Evolutionary conservation across 2,888 invertebrate species (phyloP).

Genomic region (Platypus cylindrus): DNA sequence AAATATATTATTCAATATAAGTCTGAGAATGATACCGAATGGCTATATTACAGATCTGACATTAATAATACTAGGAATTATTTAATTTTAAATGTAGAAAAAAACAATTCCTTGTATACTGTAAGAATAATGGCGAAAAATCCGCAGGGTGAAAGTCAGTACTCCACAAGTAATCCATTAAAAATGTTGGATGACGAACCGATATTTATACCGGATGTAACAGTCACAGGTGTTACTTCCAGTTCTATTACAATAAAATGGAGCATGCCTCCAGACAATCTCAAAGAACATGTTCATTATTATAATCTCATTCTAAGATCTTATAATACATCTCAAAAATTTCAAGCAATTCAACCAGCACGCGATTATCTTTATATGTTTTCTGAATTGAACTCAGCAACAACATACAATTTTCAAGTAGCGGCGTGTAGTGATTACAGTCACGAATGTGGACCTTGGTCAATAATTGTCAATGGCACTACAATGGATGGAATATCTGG

Average conservation of each 20-base stretch:
- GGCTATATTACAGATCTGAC: constrained; percentile 44
- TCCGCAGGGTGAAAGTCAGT: constrained; percentile 45
- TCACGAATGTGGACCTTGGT: constrained; percentile 64
- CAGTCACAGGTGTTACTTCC: constrained; percentile 54
- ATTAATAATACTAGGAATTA: constrained; percentile 54
- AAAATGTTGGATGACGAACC: constrained; percentile 61
- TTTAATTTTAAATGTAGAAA: constrained; percentile 48
- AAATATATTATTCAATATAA: constrained; percentile 42
- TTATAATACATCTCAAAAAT: constrained; percentile 37
- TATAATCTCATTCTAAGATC: constrained; percentile 56
- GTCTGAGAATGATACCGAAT: constrained; percentile 39
- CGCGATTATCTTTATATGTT: constrained; percentile 66
- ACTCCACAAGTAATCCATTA: constrained; percentile 41
- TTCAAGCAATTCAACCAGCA: constrained; percentile 53
- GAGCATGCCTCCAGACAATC: constrained; percentile 51
- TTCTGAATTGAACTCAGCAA: constrained; percentile 61
- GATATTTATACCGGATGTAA: constrained; percentile 62
- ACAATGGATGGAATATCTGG: constrained; percentile 74
- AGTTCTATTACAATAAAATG: constrained; percentile 75
- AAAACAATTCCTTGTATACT: constrained; percentile 52
- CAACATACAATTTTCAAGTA: constrained; percentile 68
- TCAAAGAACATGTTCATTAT: constrained; percentile 61
- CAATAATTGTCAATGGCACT: constrained; percentile 61
- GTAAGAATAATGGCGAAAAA: constrained; percentile 57
- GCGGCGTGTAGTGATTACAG: constrained; percentile 72